phyloP scores from a whole-genome alignment of 2,797 vertebrate species.

The Chrysocyon brachyurus region DNA sequence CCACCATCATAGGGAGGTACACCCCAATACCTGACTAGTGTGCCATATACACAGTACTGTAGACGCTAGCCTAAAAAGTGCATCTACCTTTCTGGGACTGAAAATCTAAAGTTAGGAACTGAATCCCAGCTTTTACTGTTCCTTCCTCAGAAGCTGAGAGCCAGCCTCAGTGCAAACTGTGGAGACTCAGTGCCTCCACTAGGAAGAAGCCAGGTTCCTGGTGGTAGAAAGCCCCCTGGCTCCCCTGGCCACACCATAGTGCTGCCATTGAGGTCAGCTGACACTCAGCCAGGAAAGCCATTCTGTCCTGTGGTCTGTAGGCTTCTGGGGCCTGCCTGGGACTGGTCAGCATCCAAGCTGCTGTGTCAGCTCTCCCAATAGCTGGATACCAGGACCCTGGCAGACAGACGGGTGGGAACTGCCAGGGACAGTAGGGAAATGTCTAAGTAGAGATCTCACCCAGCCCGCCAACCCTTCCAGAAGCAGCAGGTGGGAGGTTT shows the following conservation, averaged over 20 bases:
- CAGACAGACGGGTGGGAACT: neutral
- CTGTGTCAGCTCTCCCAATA: neutral
- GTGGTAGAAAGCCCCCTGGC: neutral
- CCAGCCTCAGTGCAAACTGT: neutral
- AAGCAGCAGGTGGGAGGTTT: slow-evolving; percentile 18
- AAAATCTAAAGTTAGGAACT: neutral
- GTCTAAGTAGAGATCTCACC: neutral
- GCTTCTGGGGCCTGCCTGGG: neutral
- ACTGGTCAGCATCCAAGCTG: neutral
- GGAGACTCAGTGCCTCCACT: neutral
- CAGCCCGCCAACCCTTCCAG: neutral
- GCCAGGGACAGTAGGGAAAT: neutral
- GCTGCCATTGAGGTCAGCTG: neutral
- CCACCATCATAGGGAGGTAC: rapidly evolving
- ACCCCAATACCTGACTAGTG: neutral
- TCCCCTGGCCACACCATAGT: neutral
- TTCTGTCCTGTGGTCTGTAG: neutral
- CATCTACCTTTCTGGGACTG: neutral
- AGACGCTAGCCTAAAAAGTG: rapidly evolving
- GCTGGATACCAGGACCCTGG: neutral
- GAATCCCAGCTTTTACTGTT: neutral
- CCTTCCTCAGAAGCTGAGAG: neutral
- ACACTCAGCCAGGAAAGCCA: neutral
- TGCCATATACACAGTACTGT: rapidly evolving
- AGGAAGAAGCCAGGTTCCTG: neutral